Percentiles rank a stretch among this genome's conserved stretches.
Conservation (phyloP, 1,140 invertebrate genomes). For the Drosophila hydei region DNA sequence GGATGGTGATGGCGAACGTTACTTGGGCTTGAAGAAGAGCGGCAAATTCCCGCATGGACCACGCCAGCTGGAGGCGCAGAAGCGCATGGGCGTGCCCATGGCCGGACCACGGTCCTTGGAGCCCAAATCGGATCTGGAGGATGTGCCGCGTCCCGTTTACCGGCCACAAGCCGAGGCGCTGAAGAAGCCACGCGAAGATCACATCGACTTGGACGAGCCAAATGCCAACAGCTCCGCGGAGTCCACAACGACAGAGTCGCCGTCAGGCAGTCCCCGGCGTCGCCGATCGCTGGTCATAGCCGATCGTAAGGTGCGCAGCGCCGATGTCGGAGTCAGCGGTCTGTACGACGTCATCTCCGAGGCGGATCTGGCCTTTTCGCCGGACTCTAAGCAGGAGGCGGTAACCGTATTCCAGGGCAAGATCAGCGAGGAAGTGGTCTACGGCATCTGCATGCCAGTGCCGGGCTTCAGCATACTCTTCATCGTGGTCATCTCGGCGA, state of each 20-base stretch:
- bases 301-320: slow-evolving; percentile 90
- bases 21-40: slow-evolving; percentile 83
- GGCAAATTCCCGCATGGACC: slow-evolving; percentile 93
- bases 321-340: slow-evolving; percentile 93
- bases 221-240: slow-evolving; percentile 24
- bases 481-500: slow-evolving; percentile 92
- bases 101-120: slow-evolving; percentile 86
- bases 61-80: slow-evolving; percentile 87
- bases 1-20: slow-evolving; percentile 73
- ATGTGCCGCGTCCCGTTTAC: slow-evolving; percentile 71
- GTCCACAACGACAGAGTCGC: slow-evolving; percentile 17
- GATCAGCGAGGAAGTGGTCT: slow-evolving; percentile 94
- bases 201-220: slow-evolving; percentile 73
- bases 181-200: slow-evolving; percentile 65
- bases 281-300: slow-evolving; percentile 88
- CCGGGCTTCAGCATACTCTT: slow-evolving; percentile 94
- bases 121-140: slow-evolving; percentile 43
- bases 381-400: slow-evolving; percentile 90
- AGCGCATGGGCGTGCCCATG: slow-evolving; percentile 84
- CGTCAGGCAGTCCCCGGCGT: slow-evolving; percentile 56
- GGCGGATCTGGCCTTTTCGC: slow-evolving; percentile 95
- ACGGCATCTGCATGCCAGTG: slow-evolving; percentile 95
- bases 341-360: slow-evolving; percentile 96
- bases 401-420: slow-evolving; percentile 94
- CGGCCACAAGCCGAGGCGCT: slow-evolving; percentile 72